phyloP scores from a whole-genome alignment of 2,113 vertebrate genomes.

The Corythoichthys intestinalis region DNA sequence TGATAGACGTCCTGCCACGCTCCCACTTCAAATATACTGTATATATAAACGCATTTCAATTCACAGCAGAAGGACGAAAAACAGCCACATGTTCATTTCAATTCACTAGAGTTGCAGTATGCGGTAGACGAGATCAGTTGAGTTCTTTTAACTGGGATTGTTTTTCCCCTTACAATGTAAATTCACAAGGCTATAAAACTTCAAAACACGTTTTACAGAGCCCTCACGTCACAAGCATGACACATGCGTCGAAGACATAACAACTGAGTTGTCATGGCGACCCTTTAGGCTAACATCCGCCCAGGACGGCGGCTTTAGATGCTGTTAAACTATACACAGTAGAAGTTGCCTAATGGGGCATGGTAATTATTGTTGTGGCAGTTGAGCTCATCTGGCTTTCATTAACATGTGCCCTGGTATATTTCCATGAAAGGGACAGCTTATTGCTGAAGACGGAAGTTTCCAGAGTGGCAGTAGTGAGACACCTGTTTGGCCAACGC shows the following conservation, averaged over 20 bases:
- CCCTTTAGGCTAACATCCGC: slow-evolving; percentile 28
- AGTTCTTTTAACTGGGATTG: background rate
- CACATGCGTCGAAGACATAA: background rate
- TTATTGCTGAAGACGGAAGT: slow-evolving; percentile 47
- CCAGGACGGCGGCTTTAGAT: slow-evolving; percentile 16
- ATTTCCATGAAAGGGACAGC: slow-evolving; percentile 46
- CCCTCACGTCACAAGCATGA: slow-evolving; percentile 32
- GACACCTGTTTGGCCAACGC: slow-evolving; percentile 24
- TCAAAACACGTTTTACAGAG: slow-evolving; percentile 21
- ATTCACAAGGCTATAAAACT: background rate
- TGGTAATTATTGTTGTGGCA: slow-evolving; percentile 53
- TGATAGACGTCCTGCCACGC: no score
- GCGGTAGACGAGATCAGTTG: background rate
- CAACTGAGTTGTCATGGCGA: slow-evolving; percentile 41
- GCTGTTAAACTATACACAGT: slow-evolving; percentile 27
- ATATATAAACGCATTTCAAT: no score
- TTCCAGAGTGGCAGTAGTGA: slow-evolving; percentile 40
- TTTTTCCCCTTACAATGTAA: background rate
- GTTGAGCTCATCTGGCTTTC: slow-evolving; percentile 56
- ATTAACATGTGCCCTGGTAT: slow-evolving; percentile 38
- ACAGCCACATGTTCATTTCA: no score
- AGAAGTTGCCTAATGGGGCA: slow-evolving; percentile 44
- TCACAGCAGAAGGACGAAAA: no score
- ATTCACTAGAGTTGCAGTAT: background rate
- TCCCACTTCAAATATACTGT: no score